These are phyloP conservation scores for Axis porcinus DNA, from an alignment of 2,113 vertebrate genomes.

Conservation along the genomic window DNA sequence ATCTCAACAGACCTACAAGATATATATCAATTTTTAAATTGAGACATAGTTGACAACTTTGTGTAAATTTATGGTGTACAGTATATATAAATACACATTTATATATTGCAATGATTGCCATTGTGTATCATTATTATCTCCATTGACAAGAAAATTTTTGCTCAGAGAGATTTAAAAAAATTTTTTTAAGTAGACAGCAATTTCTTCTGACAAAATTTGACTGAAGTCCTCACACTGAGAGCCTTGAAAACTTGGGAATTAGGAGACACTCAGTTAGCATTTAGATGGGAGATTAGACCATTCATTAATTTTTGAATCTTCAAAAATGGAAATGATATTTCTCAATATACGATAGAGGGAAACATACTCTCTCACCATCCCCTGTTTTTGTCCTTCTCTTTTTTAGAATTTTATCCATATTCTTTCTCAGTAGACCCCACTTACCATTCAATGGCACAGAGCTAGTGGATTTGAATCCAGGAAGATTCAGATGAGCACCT, in stretches of 20 bases:
- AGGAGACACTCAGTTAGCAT: not conserved
- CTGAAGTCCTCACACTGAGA: not conserved
- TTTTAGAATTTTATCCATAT: not conserved
- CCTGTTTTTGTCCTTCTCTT: not conserved
- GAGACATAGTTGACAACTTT: not conserved
- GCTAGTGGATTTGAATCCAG: not conserved
- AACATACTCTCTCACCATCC: not conserved
- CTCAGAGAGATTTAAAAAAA: not conserved
- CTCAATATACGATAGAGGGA: not conserved
- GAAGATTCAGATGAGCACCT: not conserved
- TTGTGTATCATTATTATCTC: not conserved
- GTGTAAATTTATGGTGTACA: not conserved
- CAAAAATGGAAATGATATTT: not conserved
- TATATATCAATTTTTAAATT: not conserved
- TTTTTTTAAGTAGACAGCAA: not conserved
- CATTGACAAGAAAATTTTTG: not conserved
- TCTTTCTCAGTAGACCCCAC: not conserved
- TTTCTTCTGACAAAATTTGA: not conserved
- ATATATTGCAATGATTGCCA: not conserved
- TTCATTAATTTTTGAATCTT: not conserved
- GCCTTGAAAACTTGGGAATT: not conserved
- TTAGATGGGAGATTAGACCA: not conserved
- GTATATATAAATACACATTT: not conserved
- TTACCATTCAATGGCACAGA: not conserved
- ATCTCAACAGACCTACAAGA: not conserved